Conservation (phyloP, 2,888 invertebrate genomes). For the Caenorhabditis angaria region DNA sequence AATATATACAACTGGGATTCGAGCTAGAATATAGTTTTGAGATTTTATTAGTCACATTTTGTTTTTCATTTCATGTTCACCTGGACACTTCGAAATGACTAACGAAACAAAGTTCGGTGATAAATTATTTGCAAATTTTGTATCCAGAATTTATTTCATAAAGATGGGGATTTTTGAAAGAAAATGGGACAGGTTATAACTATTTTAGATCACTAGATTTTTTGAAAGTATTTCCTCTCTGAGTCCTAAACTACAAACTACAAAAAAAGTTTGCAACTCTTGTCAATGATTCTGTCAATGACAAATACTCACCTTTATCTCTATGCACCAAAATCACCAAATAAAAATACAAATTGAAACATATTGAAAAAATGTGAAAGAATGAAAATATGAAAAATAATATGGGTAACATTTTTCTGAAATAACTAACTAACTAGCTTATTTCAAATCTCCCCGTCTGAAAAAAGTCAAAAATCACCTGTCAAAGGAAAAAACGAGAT, state of each 20-base stretch:
- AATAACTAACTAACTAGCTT: neutral
- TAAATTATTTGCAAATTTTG: too few relatives aligned
- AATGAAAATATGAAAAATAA: conserved; percentile 12
- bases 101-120: too few relatives aligned
- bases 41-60: too few relatives aligned
- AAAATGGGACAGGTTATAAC: too few relatives aligned
- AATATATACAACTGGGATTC: conserved; percentile 19
- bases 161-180: too few relatives aligned
- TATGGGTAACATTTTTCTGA: neutral
- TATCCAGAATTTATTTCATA: too few relatives aligned
- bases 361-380: conserved; percentile 11
- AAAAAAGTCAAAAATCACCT: neutral
- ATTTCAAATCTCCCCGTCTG: neutral
- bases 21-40: too few relatives aligned
- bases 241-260: too few relatives aligned
- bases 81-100: too few relatives aligned
- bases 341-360: conserved; percentile 19
- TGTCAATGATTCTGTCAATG: neutral
- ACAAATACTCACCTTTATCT: conserved; percentile 20
- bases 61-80: too few relatives aligned
- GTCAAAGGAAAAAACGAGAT: neutral
- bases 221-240: too few relatives aligned
- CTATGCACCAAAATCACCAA: conserved; percentile 6
- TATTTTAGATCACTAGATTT: too few relatives aligned
- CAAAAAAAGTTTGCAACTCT: neutral